Base-by-base conservation (phyloP, 2,113 vertebrate genomes). In the Arvicanthis niloticus region DNA sequence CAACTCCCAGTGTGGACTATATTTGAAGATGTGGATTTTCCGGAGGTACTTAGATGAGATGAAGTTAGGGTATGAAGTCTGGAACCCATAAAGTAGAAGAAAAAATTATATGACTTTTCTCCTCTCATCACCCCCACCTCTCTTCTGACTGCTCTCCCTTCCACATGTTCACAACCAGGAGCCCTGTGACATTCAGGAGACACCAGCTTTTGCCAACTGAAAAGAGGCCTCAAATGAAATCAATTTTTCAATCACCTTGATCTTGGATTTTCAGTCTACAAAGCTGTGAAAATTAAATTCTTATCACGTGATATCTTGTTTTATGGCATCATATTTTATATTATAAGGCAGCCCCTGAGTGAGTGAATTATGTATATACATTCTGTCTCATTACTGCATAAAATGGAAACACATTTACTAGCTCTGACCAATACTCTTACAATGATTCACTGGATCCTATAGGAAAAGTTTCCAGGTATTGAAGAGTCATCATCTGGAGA, bases 261-360 rank as follows among this genome's bases (percentile, higher is more conserved):
- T 65, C 34, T 75, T 62, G 16, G 56, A 31, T 10, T 80, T 65
- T 13, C 5, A 34, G 24, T 37, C 37, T 68, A 9, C 26, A 87
- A 37, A 77, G 7, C 2, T 67, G 12, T 40, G 37, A 67, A 58
- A 24, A 65, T 51, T 93, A 29, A 58, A 73, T 24, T 58, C 53
- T 31, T 13, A 12, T 58, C 9, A 16, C 12, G 29, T 11, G 34
- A 51, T 3, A 0, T 0, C 21, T 3, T 34, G 26, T 4, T 70
- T 29, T 80, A 21, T 70, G 34, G 29, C 19, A 11, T 60, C 31
- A 1, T 42, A 60, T 29, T 13, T 16, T 58, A 24, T 81, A 15
- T 24, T 8, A 9, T 29, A 62, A 40, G 45, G 13, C 2, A 31
- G n/a, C 31, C 40, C 40, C 45, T 67, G 48, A 53, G 37, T 85